Evolutionary conservation across 2,888 invertebrate genomes (phyloP), one percentile per base, ranked within the genome.

Genomic region (Elegia similella): DNA sequence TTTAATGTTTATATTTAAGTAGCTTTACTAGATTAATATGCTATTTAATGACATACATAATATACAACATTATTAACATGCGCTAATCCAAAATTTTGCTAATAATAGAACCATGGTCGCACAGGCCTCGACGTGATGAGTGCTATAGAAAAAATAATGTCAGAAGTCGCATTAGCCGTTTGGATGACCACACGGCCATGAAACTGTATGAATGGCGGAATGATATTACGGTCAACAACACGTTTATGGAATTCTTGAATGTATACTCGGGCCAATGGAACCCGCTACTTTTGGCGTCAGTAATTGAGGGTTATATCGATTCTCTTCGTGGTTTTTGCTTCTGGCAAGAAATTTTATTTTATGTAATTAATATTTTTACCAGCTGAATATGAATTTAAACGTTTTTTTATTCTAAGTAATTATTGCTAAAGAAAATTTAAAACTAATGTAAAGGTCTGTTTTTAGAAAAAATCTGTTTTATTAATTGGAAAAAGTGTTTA

Each of bases 181-280:
- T 58, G 46, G 57, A 47, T 55, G 64, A 59, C 50, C 62, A 50
- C 56, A 68, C 61, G 62, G 55, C 69, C 70, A 59, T 73, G 66
- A 67, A 71, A 69, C 66, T 62, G 60, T 62, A 55, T 68, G 44
- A 53, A 60, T n/a, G 60, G 53, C 42, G 59, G 66, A 68, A 65
- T 62, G 57, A 59, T 52, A 17, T 42, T 56, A 50, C 50, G 50
- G 50, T 34, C 34, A 50, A 50, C 34, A 50, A 34, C 50, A 50
- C 32, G 50, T 34, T 50, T 34, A 50, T 34, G 50, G 50, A 17
- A 50, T 50, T 50, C 50, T 50, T 34, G 34, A 15, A 30, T 17
- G 50, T 50, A 34, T 8, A 34, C 23, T 23, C 23, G 23, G 5
- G 23, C n/a, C 23, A 32, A 13, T 30, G 7, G 34, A n/a, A 50